Evolutionary conservation across 2,113 vertebrate genomes (phyloP), one percentile per base, ranked within the genome.

Genomic region (Nesogale talazaci): DNA sequence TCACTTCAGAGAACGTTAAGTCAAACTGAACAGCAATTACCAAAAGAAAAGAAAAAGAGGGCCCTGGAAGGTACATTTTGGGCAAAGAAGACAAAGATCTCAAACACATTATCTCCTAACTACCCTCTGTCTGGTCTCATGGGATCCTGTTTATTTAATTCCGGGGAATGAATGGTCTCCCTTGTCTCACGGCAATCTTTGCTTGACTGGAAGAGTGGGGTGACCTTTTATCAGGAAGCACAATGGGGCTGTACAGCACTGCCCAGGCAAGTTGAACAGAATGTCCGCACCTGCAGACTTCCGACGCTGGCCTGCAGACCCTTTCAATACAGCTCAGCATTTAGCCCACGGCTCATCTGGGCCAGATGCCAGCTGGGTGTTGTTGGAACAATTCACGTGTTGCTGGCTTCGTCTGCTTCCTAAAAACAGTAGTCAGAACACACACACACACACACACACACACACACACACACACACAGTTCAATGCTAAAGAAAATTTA

Each of bases 191-290:
- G 70, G 92, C 22, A 84, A 91, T 38, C 86, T 19, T 46, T 95
- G 86, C 7, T 93, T 96, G 90, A 90, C 74, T 77, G 7, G 46
- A 69, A 83, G 76, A 86, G 61, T 14, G 86, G 22, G 72, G 93
- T 79, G 95, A 88, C 86, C 85, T 95, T 97, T 97, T 96, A 98
- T 96, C 92, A 86, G 36, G 77, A 90, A 88, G 95, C 91, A 96
- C 89, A 82, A 89, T 65, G 70, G n/a, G 38, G 38, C 90, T 89
- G 84, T 1, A 8, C 86, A 96, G 96, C 38, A 6, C 38, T 0
- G 10, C 52, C 81, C 42, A 22, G 77, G 59, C 75, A 82, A 0
- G 3, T 78, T 34, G 36, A 34, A 88, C 92, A 82, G 83, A 91
- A 77, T 10, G 86, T 75, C 84, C 42, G 6, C 93, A 97, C 94